Percentiles rank a stretch among this genome's conserved stretches.
These are phyloP conservation scores for Atherinomorus stipes DNA, from an alignment of 2,113 vertebrate species.

Conservation along the genomic window DNA sequence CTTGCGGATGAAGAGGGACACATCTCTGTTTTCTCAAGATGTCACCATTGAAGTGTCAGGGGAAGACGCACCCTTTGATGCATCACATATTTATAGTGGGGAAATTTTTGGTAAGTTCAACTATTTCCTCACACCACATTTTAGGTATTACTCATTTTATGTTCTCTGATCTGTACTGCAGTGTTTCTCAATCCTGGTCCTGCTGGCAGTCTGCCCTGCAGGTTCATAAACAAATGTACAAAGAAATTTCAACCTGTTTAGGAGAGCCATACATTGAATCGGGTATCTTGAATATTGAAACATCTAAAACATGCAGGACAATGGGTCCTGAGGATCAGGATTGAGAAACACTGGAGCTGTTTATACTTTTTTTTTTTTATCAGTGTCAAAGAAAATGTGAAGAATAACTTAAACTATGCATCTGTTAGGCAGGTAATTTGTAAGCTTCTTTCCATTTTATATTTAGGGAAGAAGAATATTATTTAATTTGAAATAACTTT, in stretches of 20 bases:
- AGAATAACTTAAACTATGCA: not conserved
- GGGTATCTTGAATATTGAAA: not conserved
- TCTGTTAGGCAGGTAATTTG: not conserved
- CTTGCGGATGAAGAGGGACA: constrained; percentile 94
- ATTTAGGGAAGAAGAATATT: not conserved
- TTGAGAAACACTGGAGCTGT: too few species aligned
- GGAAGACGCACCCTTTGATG: constrained; percentile 87
- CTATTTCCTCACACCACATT: not conserved
- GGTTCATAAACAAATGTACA: too few species aligned
- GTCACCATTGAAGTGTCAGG: constrained; percentile 91
- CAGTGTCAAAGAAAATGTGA: too few species aligned
- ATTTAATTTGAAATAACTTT: not conserved
- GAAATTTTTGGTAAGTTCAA: constrained; percentile 91
- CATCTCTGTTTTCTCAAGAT: constrained; percentile 90
- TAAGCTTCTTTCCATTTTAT: not conserved
- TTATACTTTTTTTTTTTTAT: too few species aligned
- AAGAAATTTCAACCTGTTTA: too few species aligned
- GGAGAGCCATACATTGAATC: too few species aligned
- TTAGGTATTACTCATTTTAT: too few species aligned
- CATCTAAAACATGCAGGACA: too few species aligned
- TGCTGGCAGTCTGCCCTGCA: too few species aligned
- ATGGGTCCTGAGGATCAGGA: too few species aligned
- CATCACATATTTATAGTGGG: constrained; percentile 97
- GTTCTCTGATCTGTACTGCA: not conserved
- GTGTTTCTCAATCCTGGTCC: too few species aligned